Evolutionary conservation across 2,113 vertebrate species (phyloP).

Genomic region (Embiotoca jacksoni): DNA sequence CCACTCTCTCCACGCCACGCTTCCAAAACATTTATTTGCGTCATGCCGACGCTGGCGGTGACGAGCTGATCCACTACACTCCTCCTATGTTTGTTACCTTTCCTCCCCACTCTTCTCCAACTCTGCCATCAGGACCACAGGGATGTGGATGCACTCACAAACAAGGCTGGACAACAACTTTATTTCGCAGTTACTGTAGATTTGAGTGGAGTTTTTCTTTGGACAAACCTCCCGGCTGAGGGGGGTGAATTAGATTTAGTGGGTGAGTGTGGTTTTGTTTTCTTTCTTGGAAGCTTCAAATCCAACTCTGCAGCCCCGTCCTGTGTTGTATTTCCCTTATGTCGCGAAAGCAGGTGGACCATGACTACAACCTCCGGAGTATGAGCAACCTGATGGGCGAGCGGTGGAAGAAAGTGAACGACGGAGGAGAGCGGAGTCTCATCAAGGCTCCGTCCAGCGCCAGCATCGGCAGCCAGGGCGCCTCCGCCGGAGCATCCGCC

Average conservation of each 20-base stretch:
- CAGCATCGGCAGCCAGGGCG: conserved; percentile 88
- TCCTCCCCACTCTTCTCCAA: conserved; percentile 57
- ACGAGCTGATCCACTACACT: conserved; percentile 66
- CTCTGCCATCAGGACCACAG: conserved; percentile 77
- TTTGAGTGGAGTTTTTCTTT: background rate
- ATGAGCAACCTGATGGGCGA: conserved; percentile 95
- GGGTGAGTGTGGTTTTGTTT: conserved; percentile 1
- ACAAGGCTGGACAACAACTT: conserved; percentile 51
- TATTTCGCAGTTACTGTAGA: background rate
- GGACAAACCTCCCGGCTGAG: background rate
- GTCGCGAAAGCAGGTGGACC: conserved; percentile 92
- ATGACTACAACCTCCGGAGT: conserved; percentile 95
- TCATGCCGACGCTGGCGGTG: conserved; percentile 75
- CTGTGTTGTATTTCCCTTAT: conserved; percentile 82
- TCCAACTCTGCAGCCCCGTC: conserved; percentile 44
- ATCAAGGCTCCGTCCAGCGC: conserved; percentile 87
- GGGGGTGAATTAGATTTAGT: background rate
- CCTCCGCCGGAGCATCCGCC: conserved; percentile 33
- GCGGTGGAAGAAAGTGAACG: conserved; percentile 87
- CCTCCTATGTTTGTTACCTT: conserved; percentile 66
- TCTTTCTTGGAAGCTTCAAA: background rate
- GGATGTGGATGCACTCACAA: conserved; percentile 53
- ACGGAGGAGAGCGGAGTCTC: conserved; percentile 91
- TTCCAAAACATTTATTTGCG: conserved; percentile 67
- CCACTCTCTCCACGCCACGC: conserved; percentile 19